Base-by-base conservation (phyloP, 92 coral and sea anemone species). In the Actinernus sp. region DNA sequence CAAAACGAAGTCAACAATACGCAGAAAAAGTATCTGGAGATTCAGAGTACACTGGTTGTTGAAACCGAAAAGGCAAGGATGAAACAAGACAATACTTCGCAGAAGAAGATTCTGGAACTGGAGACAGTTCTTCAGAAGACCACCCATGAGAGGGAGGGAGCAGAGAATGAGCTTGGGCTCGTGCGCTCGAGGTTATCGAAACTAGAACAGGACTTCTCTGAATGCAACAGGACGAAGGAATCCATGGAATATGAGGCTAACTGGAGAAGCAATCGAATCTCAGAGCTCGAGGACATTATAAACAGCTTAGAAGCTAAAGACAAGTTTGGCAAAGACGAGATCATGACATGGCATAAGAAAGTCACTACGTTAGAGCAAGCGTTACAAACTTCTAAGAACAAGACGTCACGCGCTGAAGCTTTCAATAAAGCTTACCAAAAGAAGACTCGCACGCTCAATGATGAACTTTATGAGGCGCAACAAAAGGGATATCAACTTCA, bases 331-430 rank as follows among this genome's bases (percentile, higher is more conserved):
- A 91, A 85, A 49, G 93, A 73, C 29, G 99, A 95, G 59, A 84
- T 95, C 54, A 27, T 95, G 82, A 80, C 79, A 8, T 95, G 99
- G 99, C 99, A 95, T 48, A 95, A 87, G 77, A 95, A 84, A 33
- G 97, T 95, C 2, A 87, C 99, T 23, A 55, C 82, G 13, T 55
- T 91, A 27, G 98, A 94, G 65, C 97, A 94, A 59, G 91, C 87
- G 36, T 57, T 94, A 2, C 88, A 89, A 63, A 51, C 91, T 8
- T 83, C 95, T 10, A 79, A 66, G 49, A 94, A 94, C 73, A 94
- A 91, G 71, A 68, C 77, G 26, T 58, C 83, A 22, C 88, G 98
- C 38, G 73, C 93, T 2, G 98, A 94, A 39, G 95, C 97, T 26
- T 94, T 91, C 61, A 94, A 94, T 58, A 76, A 88, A 36, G 97